phyloP scores from a whole-genome alignment of 35 echinoderm and acorn worm genomes.

The Ophioderma brevispina region DNA sequence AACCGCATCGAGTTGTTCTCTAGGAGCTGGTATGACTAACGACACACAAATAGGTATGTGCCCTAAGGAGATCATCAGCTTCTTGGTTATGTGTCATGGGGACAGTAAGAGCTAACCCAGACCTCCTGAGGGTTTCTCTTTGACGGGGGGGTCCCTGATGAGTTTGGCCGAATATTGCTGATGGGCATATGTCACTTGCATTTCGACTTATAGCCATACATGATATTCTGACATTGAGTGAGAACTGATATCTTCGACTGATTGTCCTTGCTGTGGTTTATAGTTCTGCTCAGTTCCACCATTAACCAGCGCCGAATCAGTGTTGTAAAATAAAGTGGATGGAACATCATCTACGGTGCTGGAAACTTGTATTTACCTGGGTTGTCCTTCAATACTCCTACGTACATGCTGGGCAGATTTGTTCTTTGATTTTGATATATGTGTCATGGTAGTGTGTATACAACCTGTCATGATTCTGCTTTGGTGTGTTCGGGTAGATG shows the following conservation, averaged over 20 bases:
- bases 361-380: constrained; percentile 26
- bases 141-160: background rate
- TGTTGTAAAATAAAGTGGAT: constrained; percentile 20
- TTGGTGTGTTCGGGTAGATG: too few species aligned
- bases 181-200: too few species aligned
- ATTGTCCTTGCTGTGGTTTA: constrained; percentile 23
- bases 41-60: constrained; percentile 45
- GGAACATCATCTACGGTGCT: constrained; percentile 47
- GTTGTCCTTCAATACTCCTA: constrained; percentile 8
- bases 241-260: constrained; percentile 28
- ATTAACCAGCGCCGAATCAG: constrained; percentile 39
- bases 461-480: too few species aligned
- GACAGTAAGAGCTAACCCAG: constrained; percentile 48
- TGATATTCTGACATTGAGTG: constrained; percentile 57
- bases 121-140: constrained; percentile 53
- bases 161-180: too few species aligned
- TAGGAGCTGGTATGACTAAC: constrained; percentile 26
- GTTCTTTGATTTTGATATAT: too few species aligned
- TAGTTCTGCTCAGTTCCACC: constrained; percentile 11
- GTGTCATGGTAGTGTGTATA: too few species aligned
- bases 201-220: too few species aligned
- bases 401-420: constrained; percentile 29
- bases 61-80: constrained; percentile 38
- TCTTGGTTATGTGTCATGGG: constrained; percentile 59
- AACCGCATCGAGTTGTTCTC: constrained; percentile 67